Percentiles rank a stretch among this genome's conserved stretches.
phyloP scores from a whole-genome alignment of 2,888 invertebrate genomes.

The Pseudococcus jackbeardsleyi region DNA sequence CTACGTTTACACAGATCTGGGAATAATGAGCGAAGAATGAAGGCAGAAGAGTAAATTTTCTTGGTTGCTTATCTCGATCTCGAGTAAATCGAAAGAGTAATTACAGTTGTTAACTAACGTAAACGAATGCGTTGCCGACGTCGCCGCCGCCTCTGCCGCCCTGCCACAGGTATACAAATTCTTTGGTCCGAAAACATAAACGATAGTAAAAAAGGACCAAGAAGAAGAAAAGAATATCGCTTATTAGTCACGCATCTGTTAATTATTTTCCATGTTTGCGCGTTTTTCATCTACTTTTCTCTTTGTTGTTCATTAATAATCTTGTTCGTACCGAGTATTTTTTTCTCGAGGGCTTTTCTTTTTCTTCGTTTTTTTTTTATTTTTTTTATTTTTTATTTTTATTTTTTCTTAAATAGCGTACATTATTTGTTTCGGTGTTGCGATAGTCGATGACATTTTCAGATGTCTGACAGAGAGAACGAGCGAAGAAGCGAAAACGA shows the following conservation, averaged over 20 bases:
- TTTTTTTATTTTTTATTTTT: background rate
- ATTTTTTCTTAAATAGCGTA: background rate
- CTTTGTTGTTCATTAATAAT: constrained; percentile 64
- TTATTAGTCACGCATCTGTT: constrained; percentile 64
- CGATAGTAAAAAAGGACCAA: background rate
- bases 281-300: constrained; percentile 60
- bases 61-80: background rate
- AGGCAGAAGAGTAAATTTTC: background rate
- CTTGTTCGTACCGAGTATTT: constrained; percentile 23
- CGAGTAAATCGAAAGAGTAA: background rate
- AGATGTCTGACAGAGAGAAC: constrained; percentile 49
- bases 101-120: background rate
- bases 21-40: background rate
- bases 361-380: background rate
- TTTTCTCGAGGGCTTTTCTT: background rate
- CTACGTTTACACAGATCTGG: background rate
- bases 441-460: constrained; percentile 63
- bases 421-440: constrained; percentile 38
- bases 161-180: background rate
- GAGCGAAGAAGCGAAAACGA: constrained; percentile 39
- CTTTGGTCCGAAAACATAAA: constrained; percentile 2
- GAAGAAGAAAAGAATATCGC: constrained; percentile 56
- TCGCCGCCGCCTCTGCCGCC: background rate
- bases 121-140: background rate
- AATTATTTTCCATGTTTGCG: constrained; percentile 64